Conservation (phyloP, 1,140 invertebrate species). For the Wiebesia pumilae region DNA sequence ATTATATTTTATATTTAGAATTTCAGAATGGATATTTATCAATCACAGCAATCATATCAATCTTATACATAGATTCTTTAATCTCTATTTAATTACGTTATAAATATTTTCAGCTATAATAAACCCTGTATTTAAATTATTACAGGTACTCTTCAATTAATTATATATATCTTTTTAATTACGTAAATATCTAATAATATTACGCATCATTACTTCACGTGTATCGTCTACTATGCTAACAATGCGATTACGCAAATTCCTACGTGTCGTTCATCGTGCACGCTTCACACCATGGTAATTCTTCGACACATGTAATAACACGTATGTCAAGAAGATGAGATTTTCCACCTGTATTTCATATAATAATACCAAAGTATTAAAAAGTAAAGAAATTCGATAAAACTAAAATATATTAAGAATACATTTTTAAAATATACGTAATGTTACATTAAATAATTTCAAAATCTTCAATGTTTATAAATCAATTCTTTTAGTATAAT, state of each 20-base stretch:
- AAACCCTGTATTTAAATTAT: not conserved
- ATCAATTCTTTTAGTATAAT: too few relatives aligned
- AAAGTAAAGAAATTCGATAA: not conserved
- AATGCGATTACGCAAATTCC: conserved; percentile 27
- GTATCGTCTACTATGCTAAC: not conserved
- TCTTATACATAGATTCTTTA: too few relatives aligned
- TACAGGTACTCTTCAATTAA: not conserved
- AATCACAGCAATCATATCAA: too few relatives aligned
- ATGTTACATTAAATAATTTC: too few relatives aligned
- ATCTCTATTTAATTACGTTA: not conserved
- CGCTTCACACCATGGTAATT: conserved; percentile 5
- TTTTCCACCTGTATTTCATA: not conserved
- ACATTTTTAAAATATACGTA: not conserved
- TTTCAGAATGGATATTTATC: too few relatives aligned
- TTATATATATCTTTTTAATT: not conserved
- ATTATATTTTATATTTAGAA: too few relatives aligned
- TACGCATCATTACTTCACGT: not conserved
- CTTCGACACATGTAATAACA: not conserved
- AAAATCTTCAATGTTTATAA: too few relatives aligned
- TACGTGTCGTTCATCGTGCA: not conserved
- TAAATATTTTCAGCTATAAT: not conserved
- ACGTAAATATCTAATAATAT: not conserved
- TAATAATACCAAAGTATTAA: not conserved
- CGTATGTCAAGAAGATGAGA: not conserved
- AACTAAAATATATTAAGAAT: not conserved